Percentiles rank a stretch among this genome's conserved stretches.
Conservation (phyloP, 2,888 invertebrate genomes). For the Drosophila diplacantha region DNA sequence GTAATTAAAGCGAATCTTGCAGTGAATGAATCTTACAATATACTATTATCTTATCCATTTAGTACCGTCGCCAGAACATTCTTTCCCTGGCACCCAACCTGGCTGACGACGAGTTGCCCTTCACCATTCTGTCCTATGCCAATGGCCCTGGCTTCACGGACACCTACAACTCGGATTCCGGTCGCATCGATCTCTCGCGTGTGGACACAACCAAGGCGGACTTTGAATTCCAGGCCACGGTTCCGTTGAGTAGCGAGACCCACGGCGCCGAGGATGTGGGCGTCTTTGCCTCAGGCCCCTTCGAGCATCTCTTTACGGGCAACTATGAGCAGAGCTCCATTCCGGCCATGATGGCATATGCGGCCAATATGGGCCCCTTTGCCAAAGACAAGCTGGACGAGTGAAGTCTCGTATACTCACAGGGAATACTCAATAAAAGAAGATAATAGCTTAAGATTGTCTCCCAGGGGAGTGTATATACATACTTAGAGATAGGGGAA, state of each 20-base stretch:
- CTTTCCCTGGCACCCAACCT: constrained; percentile 79
- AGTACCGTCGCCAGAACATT: constrained; percentile 76
- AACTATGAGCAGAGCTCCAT: constrained; percentile 87
- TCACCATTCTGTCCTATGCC: constrained; percentile 85
- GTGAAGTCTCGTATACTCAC: constrained; percentile 2
- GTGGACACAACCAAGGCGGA: constrained; percentile 55
- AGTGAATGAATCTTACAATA: too few relatives aligned
- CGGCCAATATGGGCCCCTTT: constrained; percentile 83
- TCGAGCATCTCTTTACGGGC: constrained; percentile 87
- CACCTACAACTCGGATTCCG: constrained; percentile 49
- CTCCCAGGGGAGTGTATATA: not conserved
- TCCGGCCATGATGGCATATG: constrained; percentile 85
- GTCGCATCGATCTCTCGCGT: constrained; percentile 59
- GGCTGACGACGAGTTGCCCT: constrained; percentile 81
- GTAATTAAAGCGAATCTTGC: not conserved
- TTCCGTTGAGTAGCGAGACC: constrained; percentile 82
- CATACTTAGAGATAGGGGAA: not conserved
- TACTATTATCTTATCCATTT: too few relatives aligned
- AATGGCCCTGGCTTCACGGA: constrained; percentile 83
- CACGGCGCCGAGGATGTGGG: constrained; percentile 89
- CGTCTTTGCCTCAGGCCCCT: constrained; percentile 86
- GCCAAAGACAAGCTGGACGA: constrained; percentile 42
- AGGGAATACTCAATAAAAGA: constrained; percentile 25
- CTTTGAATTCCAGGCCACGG: constrained; percentile 80
- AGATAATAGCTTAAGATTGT: constrained; percentile 3